Conservation (phyloP, 1,140 invertebrate genomes). For the Scaptomyza hsui region DNA sequence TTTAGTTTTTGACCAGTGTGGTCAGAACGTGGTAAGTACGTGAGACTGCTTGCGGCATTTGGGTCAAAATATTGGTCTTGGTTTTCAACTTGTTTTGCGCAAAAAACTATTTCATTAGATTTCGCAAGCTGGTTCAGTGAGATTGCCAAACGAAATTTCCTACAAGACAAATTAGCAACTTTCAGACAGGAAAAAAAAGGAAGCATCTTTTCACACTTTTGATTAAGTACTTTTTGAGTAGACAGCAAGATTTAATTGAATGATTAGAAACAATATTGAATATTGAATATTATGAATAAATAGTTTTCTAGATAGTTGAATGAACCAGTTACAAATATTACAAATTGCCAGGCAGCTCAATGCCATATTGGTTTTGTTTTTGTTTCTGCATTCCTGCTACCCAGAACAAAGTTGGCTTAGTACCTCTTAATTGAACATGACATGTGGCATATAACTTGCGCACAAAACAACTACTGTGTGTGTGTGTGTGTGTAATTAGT, state of each 20-base stretch:
- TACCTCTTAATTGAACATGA: constrained; percentile 44
- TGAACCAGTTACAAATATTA: not conserved
- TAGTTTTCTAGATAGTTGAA: not conserved
- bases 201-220: not conserved
- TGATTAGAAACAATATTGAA: not conserved
- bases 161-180: constrained; percentile 5
- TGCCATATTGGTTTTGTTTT: constrained; percentile 3
- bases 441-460: constrained; percentile 22
- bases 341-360: not conserved
- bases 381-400: constrained; percentile 43
- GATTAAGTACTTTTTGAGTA: too few relatives aligned
- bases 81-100: constrained; percentile 36
- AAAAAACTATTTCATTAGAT: constrained; percentile 41
- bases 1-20: constrained; percentile 28
- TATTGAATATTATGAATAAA: not conserved
- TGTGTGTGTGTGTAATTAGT: constrained; percentile 23
- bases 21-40: constrained; percentile 52
- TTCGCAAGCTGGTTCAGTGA: constrained; percentile 24
- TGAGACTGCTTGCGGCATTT: constrained; percentile 38
- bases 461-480: not conserved
- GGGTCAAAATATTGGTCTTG: constrained; percentile 44
- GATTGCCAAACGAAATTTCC: constrained; percentile 22
- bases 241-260: not conserved
- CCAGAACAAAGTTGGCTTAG: constrained; percentile 21
- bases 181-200: not conserved